Conservation (phyloP, 2,113 vertebrate species). For the Salvator merianae region DNA sequence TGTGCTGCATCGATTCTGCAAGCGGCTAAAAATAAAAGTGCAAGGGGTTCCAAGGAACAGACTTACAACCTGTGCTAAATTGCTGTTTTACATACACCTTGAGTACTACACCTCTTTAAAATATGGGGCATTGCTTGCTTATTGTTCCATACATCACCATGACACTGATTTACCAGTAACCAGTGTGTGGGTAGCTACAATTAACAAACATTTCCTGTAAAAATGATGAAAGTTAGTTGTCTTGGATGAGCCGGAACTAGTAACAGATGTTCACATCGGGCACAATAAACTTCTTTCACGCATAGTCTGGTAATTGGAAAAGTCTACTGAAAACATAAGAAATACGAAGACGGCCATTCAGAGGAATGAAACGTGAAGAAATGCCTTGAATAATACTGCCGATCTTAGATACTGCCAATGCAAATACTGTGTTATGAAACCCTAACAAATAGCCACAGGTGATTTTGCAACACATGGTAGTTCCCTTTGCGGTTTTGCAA, state of each 20-base stretch:
- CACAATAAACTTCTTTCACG: not conserved
- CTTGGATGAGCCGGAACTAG: not conserved
- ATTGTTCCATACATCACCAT: not conserved
- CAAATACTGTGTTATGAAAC: not conserved
- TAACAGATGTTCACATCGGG: not conserved
- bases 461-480: not conserved
- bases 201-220: too few relatives aligned
- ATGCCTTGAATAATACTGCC: not conserved
- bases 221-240: not conserved
- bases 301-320: not conserved
- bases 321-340: too few relatives aligned
- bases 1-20: not conserved
- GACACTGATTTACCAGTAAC: too few relatives aligned
- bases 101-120: not conserved
- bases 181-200: not conserved
- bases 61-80: not conserved
- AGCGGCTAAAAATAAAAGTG: constrained; percentile 18
- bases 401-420: not conserved
- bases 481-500: not conserved
- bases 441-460: not conserved
- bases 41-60: not conserved
- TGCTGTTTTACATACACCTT: not conserved
- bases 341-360: not conserved
- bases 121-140: not conserved
- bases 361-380: not conserved